These are phyloP conservation scores for Melanotaenia pygmaea DNA, from an alignment of 2,797 vertebrate genomes.

Conservation along the genomic window DNA sequence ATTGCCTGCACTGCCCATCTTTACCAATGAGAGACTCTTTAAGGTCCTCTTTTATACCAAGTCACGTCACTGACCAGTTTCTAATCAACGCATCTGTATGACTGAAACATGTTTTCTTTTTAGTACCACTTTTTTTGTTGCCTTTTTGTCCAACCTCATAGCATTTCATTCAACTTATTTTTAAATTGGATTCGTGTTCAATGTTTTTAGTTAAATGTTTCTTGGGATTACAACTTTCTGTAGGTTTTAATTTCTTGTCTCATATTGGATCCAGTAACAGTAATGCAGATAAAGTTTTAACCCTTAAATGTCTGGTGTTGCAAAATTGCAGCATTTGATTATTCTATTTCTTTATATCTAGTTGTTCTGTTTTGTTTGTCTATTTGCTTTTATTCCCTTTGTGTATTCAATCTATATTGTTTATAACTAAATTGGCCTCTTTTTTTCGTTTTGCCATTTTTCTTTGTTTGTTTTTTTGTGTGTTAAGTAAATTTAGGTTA, in stretches of 20 bases:
- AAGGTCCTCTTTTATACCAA: not conserved
- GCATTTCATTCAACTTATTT: not conserved
- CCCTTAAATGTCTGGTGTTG: not conserved
- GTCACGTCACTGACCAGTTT: not conserved
- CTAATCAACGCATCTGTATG: too few relatives aligned
- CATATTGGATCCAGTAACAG: constrained; percentile 3
- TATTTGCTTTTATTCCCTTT: too few relatives aligned
- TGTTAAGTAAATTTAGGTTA: too few relatives aligned
- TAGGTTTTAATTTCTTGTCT: not conserved
- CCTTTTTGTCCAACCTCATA: too few relatives aligned
- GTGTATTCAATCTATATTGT: too few relatives aligned
- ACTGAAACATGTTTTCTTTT: too few relatives aligned
- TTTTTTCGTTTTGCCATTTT: too few relatives aligned
- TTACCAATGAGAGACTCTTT: not conserved
- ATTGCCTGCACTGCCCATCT: not conserved
- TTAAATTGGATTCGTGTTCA: not conserved
- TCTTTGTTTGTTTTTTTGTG: too few relatives aligned
- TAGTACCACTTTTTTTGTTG: not conserved
- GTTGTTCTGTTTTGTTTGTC: too few relatives aligned
- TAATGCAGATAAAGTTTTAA: not conserved
- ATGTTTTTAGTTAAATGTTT: not conserved
- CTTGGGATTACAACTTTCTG: not conserved
- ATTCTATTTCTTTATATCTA: too few relatives aligned
- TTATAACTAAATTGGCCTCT: too few relatives aligned
- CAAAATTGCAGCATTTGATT: too few relatives aligned